Evolutionary conservation across 2,113 vertebrate genomes (phyloP).

Genomic region (Ivindomyrus marchei): DNA sequence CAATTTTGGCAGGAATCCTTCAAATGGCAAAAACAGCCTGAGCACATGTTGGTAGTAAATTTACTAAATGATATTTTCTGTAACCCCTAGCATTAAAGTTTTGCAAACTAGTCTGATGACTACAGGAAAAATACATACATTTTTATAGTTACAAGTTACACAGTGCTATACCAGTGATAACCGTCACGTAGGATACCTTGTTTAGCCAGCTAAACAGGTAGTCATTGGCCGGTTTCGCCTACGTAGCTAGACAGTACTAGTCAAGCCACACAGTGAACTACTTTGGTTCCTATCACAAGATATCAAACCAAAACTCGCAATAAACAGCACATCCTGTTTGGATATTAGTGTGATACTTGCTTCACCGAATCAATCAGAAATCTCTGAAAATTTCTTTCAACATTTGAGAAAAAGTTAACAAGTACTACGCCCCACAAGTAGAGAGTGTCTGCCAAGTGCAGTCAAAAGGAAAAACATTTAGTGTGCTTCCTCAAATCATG

Average conservation of each 20-base stretch:
- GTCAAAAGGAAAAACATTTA: neutral
- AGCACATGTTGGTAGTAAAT: neutral
- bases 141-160: neutral
- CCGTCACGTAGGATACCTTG: neutral
- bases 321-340: neutral
- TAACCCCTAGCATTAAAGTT: neutral
- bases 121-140: neutral
- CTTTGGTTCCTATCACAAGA: neutral
- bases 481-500: neutral
- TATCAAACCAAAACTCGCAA: neutral
- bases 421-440: neutral
- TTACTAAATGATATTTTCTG: neutral
- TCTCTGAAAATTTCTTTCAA: neutral
- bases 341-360: neutral
- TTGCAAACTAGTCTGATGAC: neutral
- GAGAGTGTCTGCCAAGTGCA: neutral
- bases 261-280: neutral
- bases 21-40: neutral
- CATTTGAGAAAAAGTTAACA: neutral
- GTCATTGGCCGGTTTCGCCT: neutral
- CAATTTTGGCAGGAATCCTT: neutral
- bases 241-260: neutral
- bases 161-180: neutral
- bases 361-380: neutral
- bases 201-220: neutral